Conservation (phyloP, 1,140 invertebrate genomes). For the Pseudomyrmex pallidus region DNA sequence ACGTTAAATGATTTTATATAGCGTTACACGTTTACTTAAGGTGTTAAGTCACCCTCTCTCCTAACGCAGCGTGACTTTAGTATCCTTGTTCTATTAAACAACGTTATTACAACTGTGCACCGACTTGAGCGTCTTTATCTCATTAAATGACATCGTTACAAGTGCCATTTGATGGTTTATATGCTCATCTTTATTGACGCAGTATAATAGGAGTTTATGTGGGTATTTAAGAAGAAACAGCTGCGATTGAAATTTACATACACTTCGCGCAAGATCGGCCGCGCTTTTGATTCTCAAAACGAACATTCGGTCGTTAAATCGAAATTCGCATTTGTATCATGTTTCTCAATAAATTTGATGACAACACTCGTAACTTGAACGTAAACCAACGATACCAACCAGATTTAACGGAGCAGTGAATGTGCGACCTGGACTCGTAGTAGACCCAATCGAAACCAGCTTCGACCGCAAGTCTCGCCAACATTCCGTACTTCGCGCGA, state of each 20-base stretch:
- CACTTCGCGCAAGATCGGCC: background rate
- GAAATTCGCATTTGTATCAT: background rate
- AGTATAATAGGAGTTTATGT: conserved; percentile 38
- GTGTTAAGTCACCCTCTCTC: conserved; percentile 27
- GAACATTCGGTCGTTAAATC: background rate
- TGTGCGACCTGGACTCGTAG: conserved; percentile 96
- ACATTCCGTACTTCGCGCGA: conserved; percentile 96
- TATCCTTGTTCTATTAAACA: conserved; percentile 50
- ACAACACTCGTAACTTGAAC: background rate
- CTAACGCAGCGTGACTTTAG: conserved; percentile 31
- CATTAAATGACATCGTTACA: conserved; percentile 54
- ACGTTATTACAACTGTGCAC: conserved; percentile 35
- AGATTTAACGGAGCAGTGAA: conserved; percentile 99
- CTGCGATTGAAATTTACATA: conserved; percentile 40
- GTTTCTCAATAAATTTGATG: no score
- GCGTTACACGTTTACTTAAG: background rate
- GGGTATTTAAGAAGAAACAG: conserved; percentile 51
- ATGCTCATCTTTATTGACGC: conserved; percentile 42
- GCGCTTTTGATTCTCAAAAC: background rate
- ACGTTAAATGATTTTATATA: conserved; percentile 20
- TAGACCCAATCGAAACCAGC: conserved; percentile 99
- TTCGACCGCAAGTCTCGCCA: conserved; percentile 97
- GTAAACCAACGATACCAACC: conserved; percentile 88
- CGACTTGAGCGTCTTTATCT: conserved; percentile 43
- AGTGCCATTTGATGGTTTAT: conserved; percentile 29